Base-by-base conservation (phyloP, 1,140 invertebrate species). In the Penaeus vannamei region DNA sequence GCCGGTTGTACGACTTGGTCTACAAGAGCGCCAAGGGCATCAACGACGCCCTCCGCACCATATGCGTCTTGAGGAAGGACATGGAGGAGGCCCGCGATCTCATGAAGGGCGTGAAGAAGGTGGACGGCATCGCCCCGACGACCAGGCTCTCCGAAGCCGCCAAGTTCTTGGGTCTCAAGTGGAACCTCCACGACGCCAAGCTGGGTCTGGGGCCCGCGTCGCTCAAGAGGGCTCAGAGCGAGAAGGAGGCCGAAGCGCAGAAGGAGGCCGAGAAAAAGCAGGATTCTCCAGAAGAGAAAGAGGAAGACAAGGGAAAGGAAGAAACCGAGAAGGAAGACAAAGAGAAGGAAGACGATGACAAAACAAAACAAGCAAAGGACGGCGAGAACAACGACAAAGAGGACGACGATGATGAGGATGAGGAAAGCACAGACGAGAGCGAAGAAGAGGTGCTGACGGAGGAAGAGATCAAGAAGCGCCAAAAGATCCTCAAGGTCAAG, bases 111-210 rank as follows among this genome's bases (percentile, higher is more conserved):
- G 86, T 88, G 69, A 90, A 91, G 62, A 77, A 88, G 12, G 90
- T 90, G 8, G 89, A 90, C 23, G 87, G 90, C 60, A 91, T 91
- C 29, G 86, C 85, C 20, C 64, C 90, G 0, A 89, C 90, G 53
- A 84, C 61, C 20, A 62, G 88, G n/a, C 88, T 90, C 53, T 77
- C 87, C 36, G 90, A 91, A 26, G 88, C 90, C 61, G 85, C 90
- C 59, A 90, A 91, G 85, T 91, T 90, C 69, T 69, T 91, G 14
- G 90, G 85, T 17, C 85, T 91, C 22, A 91, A 91, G 77, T 91
- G 90, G 90, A 90, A 91, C 61, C 86, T 91, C 23, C 89, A 91
- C 72, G 88, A 88, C 36, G 86, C 85, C 22, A 84, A 91, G n/a
- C 86, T 87, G 62, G 59, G 81, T 0, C 29, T 89, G 12, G 84